Percentiles rank a stretch among this genome's conserved stretches.
Evolutionary conservation across 1,140 invertebrate species (phyloP).

Genomic region (Pseudomyrmex cubaensis): DNA sequence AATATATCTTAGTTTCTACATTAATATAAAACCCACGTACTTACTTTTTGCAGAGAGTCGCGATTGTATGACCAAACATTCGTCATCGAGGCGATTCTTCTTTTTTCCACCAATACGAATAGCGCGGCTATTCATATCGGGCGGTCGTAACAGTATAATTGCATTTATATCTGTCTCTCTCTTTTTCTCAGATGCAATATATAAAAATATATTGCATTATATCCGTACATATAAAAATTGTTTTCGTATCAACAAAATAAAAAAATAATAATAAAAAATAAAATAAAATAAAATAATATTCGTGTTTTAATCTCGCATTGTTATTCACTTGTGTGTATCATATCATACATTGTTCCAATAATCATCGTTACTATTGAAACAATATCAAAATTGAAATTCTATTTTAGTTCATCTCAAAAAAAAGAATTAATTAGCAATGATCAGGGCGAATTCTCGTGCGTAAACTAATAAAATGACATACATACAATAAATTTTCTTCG

Average conservation of each 20-base stretch:
- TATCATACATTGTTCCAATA: not conserved
- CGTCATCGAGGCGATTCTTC: no score
- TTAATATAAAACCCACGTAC: slow-evolving; percentile 33
- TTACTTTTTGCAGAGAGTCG: slow-evolving; percentile 1
- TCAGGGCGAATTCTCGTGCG: not conserved
- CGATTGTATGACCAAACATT: not conserved
- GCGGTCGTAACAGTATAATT: not conserved
- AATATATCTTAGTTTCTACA: not conserved
- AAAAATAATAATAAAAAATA: not conserved
- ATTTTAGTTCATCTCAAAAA: not conserved
- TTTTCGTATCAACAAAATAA: not conserved
- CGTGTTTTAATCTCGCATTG: not conserved
- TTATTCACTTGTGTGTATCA: slow-evolving; percentile 16
- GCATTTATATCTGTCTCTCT: slow-evolving; percentile 7
- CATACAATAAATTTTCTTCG: not conserved
- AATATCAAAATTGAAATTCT: not conserved
- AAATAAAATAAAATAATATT: slow-evolving; percentile 24
- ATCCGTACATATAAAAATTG: not conserved
- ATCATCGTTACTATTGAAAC: not conserved
- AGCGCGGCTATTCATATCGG: no score
- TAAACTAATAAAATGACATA: not conserved
- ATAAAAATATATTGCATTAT: no score
- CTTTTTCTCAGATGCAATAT: slow-evolving; percentile 14
- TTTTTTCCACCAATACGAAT: no score
- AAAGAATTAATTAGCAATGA: not conserved